Conservation (phyloP, 2,888 invertebrate genomes). For the Brachyptera putata region DNA sequence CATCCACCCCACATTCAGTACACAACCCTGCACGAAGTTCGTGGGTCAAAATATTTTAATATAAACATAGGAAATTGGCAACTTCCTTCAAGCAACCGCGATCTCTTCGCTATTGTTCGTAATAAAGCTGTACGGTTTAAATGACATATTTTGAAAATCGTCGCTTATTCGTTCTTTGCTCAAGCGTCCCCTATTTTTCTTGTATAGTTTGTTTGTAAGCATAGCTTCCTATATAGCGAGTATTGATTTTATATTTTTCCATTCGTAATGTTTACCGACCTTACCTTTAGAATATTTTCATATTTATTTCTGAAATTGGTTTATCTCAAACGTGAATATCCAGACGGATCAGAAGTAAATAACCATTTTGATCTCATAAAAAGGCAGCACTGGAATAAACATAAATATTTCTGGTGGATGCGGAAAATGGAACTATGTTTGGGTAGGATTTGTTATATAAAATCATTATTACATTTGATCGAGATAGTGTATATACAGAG, state of each 20-base stretch:
- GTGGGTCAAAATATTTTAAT: constrained; percentile 19
- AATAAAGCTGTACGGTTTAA: not conserved
- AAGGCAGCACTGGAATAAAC: too few species aligned
- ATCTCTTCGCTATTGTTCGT: not conserved
- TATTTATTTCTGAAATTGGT: constrained; percentile 9
- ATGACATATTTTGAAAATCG: not conserved
- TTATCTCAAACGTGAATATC: not conserved
- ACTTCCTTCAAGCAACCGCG: constrained; percentile 16
- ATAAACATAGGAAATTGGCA: constrained; percentile 19
- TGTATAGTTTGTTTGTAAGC: too few species aligned
- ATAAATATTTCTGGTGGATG: too few species aligned
- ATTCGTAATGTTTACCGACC: not conserved
- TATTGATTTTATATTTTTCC: constrained; percentile 1
- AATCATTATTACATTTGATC: constrained; percentile 1
- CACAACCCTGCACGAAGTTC: not conserved
- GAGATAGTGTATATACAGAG: too few species aligned
- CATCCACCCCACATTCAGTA: not conserved
- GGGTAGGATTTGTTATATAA: not conserved
- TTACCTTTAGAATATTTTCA: not conserved
- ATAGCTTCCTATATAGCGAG: not conserved
- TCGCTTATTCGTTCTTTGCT: too few species aligned
- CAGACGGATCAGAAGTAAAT: not conserved
- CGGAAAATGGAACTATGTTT: not conserved
- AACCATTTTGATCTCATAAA: constrained; percentile 2
- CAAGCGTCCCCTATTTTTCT: too few species aligned